Evolutionary conservation across 2,113 vertebrate species (phyloP).

Genomic region (Semnornis frantzii): DNA sequence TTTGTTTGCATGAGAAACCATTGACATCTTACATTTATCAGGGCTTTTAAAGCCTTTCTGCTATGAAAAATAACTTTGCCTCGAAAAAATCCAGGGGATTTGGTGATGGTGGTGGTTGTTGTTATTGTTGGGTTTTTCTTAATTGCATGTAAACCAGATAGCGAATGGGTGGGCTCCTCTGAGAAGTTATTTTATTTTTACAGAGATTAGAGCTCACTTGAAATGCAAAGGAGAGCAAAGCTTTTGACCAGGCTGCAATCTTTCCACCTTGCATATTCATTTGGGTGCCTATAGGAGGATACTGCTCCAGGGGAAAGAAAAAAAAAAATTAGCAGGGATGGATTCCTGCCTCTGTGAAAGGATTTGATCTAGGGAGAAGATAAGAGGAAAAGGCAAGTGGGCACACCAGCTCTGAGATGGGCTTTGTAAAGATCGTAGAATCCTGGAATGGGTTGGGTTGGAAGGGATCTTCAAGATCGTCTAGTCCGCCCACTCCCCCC

Average conservation of each 20-base stretch:
- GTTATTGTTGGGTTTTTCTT: background rate
- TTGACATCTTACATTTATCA: conserved; percentile 57
- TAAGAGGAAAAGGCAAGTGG: background rate
- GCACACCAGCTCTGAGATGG: background rate
- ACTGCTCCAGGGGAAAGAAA: background rate
- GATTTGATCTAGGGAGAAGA: background rate
- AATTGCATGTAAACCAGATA: background rate
- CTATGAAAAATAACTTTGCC: conserved; percentile 47
- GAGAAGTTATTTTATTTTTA: background rate
- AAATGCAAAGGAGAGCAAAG: background rate
- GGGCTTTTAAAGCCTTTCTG: conserved; percentile 26
- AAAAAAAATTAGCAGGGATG: background rate
- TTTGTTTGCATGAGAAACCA: conserved; percentile 72
- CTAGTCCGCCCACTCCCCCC: too few species aligned
- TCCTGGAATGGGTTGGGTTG: too few species aligned
- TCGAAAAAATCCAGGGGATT: background rate
- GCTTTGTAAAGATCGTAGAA: background rate
- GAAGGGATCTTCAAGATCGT: too few species aligned
- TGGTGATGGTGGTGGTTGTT: background rate
- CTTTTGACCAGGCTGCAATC: background rate
- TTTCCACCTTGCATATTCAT: conserved; percentile 56
- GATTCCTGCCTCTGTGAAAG: background rate
- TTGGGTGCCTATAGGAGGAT: background rate
- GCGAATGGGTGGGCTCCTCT: background rate
- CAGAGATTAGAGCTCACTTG: background rate